phyloP scores from a whole-genome alignment of 2,888 invertebrate genomes.

The Nebria brevicollis region DNA sequence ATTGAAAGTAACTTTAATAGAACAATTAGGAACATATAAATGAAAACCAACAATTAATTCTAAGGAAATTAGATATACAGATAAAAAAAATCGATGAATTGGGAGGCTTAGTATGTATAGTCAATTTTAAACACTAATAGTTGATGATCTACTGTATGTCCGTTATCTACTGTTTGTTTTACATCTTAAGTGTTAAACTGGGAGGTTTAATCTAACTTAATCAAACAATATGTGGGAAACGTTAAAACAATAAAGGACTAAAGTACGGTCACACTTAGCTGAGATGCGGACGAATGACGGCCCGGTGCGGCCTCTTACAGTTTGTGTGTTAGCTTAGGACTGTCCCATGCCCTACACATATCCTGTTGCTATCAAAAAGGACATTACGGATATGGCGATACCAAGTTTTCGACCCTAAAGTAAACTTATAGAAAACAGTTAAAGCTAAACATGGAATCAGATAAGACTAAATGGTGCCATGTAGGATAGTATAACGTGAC shows the following conservation, averaged over 20 bases:
- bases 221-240: neutral
- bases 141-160: neutral
- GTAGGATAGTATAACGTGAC: neutral
- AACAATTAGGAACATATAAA: no score
- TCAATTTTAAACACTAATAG: neutral
- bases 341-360: neutral
- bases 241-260: neutral
- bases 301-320: neutral
- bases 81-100: no score
- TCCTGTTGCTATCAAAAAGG: neutral
- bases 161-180: neutral
- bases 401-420: neutral
- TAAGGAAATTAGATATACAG: no score
- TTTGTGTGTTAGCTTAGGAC: slow-evolving; percentile 34
- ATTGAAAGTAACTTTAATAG: no score
- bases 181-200: neutral
- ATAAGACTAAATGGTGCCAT: neutral
- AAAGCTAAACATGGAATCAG: neutral
- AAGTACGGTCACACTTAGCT: neutral
- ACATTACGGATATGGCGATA: slow-evolving; percentile 1
- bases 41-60: no score
- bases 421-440: neutral
- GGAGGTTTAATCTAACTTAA: neutral
- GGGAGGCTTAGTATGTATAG: no score
- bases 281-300: neutral